These are phyloP conservation scores for Sinopyrophorus schimmeli DNA, from an alignment of 2,888 invertebrate species.

Conservation along the genomic window DNA sequence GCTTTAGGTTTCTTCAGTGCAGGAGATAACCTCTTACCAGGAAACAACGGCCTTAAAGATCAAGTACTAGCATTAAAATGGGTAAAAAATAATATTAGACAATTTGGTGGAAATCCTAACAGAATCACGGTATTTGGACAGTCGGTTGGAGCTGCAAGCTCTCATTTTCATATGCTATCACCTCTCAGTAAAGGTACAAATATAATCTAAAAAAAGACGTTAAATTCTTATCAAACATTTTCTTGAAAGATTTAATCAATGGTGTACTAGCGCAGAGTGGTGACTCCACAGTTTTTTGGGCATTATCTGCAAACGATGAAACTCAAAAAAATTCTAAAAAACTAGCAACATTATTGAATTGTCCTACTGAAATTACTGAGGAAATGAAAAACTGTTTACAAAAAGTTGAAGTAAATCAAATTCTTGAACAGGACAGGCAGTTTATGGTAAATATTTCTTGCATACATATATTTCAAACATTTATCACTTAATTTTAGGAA, in stretches of 20 bases:
- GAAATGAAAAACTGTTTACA: slow-evolving; percentile 66
- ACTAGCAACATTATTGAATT: slow-evolving; percentile 64
- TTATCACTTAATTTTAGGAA: too few species aligned
- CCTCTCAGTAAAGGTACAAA: slow-evolving; percentile 52
- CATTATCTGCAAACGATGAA: slow-evolving; percentile 43
- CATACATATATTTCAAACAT: too few species aligned
- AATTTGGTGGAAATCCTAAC: too few species aligned
- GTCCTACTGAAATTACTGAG: slow-evolving; percentile 58
- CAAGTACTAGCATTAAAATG: too few species aligned
- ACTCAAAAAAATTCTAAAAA: slow-evolving; percentile 57
- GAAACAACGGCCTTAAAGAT: too few species aligned
- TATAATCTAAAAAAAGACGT: too few species aligned
- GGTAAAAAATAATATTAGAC: too few species aligned
- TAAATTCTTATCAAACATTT: neutral
- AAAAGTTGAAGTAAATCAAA: slow-evolving; percentile 63
- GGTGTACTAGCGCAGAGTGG: slow-evolving; percentile 77
- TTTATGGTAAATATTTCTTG: too few species aligned
- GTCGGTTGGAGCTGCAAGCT: too few species aligned
- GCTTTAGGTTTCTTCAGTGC: too few species aligned
- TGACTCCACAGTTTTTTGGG: slow-evolving; percentile 59
- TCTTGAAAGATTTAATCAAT: slow-evolving; percentile 1
- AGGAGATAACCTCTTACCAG: too few species aligned
- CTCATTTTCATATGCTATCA: slow-evolving; percentile 53
- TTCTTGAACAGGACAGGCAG: slow-evolving; percentile 68
- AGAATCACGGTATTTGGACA: too few species aligned